Percentiles rank a stretch among this genome's conserved stretches.
phyloP scores from a whole-genome alignment of 1,140 invertebrate species.

The Propsilocerus akamusi region DNA sequence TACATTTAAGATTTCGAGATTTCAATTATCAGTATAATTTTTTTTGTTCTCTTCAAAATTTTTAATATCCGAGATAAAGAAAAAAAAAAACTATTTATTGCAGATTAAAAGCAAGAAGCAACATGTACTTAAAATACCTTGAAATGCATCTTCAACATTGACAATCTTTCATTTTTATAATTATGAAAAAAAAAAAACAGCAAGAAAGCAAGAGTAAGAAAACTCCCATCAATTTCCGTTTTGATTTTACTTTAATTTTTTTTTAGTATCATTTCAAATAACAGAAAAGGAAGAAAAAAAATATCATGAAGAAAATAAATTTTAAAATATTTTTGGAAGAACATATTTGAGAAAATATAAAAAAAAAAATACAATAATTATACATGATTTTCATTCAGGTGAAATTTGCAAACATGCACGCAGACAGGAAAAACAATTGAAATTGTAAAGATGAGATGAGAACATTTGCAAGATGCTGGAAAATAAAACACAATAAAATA shows the following conservation, averaged over 20 bases:
- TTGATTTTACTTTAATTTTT: background rate
- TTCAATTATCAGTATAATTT: too few species aligned
- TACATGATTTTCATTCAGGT: background rate
- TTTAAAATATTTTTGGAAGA: conserved; percentile 1
- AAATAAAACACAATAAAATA: too few species aligned
- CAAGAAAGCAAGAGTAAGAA: background rate
- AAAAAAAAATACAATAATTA: background rate
- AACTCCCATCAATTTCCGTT: background rate
- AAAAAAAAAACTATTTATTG: too few species aligned
- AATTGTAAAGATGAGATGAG: too few species aligned
- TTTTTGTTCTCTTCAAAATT: too few species aligned
- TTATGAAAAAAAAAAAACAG: background rate
- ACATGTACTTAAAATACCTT: too few species aligned
- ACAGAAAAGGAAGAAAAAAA: too few species aligned
- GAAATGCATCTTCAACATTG: background rate
- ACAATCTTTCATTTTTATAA: background rate
- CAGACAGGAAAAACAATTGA: too few species aligned
- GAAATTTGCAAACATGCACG: background rate
- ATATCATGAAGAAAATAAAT: background rate
- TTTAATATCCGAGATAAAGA: too few species aligned
- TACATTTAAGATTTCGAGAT: too few species aligned
- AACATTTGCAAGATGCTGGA: too few species aligned
- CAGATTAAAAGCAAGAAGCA: too few species aligned
- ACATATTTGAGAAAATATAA: background rate
- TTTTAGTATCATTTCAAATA: background rate